Base-by-base conservation (phyloP, 2,113 vertebrate species). In the Lamprotornis superbus region DNA sequence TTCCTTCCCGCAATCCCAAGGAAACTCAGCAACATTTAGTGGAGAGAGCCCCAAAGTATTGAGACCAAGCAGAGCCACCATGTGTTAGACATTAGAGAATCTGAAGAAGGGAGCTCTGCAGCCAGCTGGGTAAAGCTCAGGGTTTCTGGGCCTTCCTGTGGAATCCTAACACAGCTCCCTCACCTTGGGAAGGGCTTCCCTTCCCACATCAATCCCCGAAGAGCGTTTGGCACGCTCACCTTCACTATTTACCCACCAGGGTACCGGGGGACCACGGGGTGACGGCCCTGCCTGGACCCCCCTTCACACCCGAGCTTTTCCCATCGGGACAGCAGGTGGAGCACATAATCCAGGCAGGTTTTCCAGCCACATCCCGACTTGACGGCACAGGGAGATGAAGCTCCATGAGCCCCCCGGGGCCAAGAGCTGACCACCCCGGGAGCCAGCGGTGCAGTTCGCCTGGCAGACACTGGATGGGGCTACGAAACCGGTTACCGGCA, bases 401-500 rank as follows among this genome's bases (percentile, higher is more conserved):
- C 3, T 2, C 21, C 28, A 0, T 0, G 55, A 3, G 50, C 3
- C 2, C 1, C 4, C 4, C 0, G 0, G 70, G 91, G 86, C 89
- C 94, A 15, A 75, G 73, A 2, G 4, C n/a, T 19, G 60, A 52
- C n/a, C 9, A 39, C 2, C 10, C 24, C 23, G 1, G 56, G 39
- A 85, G 56, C 83, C 93, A 78, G 64, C 67, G 1, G 31, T 83
- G 96, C 96, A 95, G 88, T 97, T 94, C 93, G 4, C 64, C 40
- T 52, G 88, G 64, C 87, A 95, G 76, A 83, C 95, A 56, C 96
- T 83, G 74, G 95, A 95, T 97, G 96, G 96, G 79, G 95, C 95
- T 93, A 15, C 67, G 35, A 95, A 70, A 86, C 94, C 94, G 39
- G 17, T 0, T 3, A 92, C 40, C 1, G 44, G 37, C 25, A 3